Evolutionary conservation across 1,140 invertebrate species (phyloP).

Genomic region (Drosophila parvula): DNA sequence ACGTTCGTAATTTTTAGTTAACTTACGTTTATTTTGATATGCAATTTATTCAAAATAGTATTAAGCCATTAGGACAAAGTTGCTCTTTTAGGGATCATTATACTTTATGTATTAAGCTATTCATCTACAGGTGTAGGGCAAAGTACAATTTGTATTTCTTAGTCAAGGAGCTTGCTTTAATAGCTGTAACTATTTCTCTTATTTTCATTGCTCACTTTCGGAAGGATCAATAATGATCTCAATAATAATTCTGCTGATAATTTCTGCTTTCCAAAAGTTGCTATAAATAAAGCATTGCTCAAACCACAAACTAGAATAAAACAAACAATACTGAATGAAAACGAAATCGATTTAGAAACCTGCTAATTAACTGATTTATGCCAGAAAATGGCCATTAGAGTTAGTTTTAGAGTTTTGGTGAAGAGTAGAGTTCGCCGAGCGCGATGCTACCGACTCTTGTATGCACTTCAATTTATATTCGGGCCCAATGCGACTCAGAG

Average conservation of each 20-base stretch:
- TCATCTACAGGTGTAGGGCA: neutral
- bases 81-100: too few relatives aligned
- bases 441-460: neutral
- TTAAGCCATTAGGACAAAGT: too few relatives aligned
- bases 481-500: neutral
- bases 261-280: neutral
- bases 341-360: constrained; percentile 8
- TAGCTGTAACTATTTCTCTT: neutral
- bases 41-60: too few relatives aligned
- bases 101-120: neutral
- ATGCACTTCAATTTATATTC: constrained; percentile 9
- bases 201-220: neutral
- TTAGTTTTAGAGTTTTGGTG: neutral
- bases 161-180: too few relatives aligned
- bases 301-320: constrained; percentile 9
- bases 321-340: constrained; percentile 11
- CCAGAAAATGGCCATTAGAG: constrained; percentile 1
- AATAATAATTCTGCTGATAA: neutral
- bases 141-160: neutral
- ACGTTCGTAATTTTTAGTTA: too few relatives aligned
- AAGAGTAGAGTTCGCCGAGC: neutral
- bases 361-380: constrained; percentile 16
- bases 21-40: too few relatives aligned
- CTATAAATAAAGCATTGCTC: constrained; percentile 9
- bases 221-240: neutral